These are phyloP conservation scores for Scomber japonicus DNA, from an alignment of 2,113 vertebrate species.

Conservation along the genomic window DNA sequence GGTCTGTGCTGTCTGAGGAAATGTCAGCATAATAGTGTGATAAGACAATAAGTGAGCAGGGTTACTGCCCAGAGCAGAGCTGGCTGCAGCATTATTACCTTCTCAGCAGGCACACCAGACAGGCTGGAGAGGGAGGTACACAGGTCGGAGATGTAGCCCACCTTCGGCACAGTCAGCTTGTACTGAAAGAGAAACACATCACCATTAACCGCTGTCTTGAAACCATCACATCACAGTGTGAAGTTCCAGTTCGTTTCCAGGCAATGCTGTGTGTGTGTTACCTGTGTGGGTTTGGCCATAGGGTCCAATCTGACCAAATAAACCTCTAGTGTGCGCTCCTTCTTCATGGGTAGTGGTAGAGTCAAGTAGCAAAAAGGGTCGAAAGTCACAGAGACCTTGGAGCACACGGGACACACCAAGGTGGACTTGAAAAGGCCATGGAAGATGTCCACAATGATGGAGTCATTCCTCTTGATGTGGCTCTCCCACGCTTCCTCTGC, in stretches of 20 bases:
- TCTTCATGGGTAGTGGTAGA: constrained; percentile 97
- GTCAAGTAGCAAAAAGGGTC: constrained; percentile 99
- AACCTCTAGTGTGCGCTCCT: constrained; percentile 96
- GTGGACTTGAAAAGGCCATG: constrained; percentile 99
- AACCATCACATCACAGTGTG: neutral
- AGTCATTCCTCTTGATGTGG: constrained; percentile 98
- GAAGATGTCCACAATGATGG: constrained; percentile 99
- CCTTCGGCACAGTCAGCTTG: constrained; percentile 98
- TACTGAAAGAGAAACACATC: constrained; percentile 84
- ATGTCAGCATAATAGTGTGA: constrained; percentile 26
- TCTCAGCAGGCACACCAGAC: constrained; percentile 93
- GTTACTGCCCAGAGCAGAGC: neutral
- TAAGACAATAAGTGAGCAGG: neutral
- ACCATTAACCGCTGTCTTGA: neutral
- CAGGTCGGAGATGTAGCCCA: constrained; percentile 97
- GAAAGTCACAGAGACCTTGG: constrained; percentile 98
- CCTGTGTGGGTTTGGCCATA: constrained; percentile 95
- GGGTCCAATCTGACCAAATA: constrained; percentile 95
- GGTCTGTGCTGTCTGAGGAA: constrained; percentile 10
- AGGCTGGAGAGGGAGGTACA: constrained; percentile 92
- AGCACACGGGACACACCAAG: constrained; percentile 95
- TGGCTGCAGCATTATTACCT: constrained; percentile 84
- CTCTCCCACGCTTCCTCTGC: constrained; percentile 99
- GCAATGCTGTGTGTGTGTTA: constrained; percentile 44
- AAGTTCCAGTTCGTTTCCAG: neutral